Evolutionary conservation across 2,797 vertebrate genomes (phyloP), one percentile per base, ranked within the genome.

Genomic region (Percopsis omiscomaycus): DNA sequence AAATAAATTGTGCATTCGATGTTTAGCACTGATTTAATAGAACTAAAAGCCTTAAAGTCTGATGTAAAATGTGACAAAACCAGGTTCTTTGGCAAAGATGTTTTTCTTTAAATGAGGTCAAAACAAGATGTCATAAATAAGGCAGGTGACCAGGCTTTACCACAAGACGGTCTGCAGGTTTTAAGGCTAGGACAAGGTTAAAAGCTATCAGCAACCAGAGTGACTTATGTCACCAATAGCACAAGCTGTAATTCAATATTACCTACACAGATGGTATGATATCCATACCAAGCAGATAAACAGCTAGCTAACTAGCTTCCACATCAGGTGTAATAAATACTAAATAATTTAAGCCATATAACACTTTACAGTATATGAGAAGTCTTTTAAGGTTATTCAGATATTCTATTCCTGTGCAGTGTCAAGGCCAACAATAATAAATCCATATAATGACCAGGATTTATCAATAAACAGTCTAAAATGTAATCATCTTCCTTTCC

Each of bases 51-150:
- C 51, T 61, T 42, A 42, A 42, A 42, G 9, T 42, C 37, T 42
- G 37, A 42, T 42, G 8, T 8, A 42, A 42, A 42, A 9, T 42
- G 22, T 22, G 22, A 22, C 9, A 42, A 6, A 71, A 84, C 79
- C 60, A 70, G 60, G 57, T 47, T 86, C 80, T 90, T 89, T 88
- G 89, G 88, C 82, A 84, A 81, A 78, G 68, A 85, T 73, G 74
- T 74, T 81, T 82, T 71, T 63, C 74, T 67, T 62, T 14, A 53
- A 73, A 73, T 1, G 2, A 61, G 48, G 47, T 62, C 3, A 44
- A 29, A 75, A 64, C 13, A 55, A 69, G 2, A 13, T 10, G 78
- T 28, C 1, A 66, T 32, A 27, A 83, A 48, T 75, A 78, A 86
- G 84, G 78, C 79, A 69, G 71, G 68, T 22, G 73, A 75, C n/a